These are phyloP conservation scores for Huso huso DNA, from an alignment of 2,797 vertebrate species.

Conservation along the genomic window DNA sequence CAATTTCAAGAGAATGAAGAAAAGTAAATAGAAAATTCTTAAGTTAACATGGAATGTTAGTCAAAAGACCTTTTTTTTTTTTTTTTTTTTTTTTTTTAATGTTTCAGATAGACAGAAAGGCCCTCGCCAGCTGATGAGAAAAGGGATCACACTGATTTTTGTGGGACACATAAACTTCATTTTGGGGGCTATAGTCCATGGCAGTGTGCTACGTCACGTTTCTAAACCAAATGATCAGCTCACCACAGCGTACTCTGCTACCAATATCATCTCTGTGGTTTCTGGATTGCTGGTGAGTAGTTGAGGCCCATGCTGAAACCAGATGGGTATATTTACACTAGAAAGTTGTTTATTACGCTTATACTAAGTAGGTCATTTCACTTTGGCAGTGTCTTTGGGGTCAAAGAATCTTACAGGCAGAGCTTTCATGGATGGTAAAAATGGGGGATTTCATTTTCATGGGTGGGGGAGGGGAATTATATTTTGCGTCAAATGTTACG, in stretches of 20 bases:
- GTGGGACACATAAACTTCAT: constrained; percentile 83
- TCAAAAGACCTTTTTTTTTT: too few species aligned
- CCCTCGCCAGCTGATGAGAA: constrained; percentile 69
- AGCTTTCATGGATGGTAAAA: too few species aligned
- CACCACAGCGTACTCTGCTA: constrained; percentile 68
- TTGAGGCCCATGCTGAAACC: not conserved
- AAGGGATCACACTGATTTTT: constrained; percentile 74
- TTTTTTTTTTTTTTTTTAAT: not conserved
- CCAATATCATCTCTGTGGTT: constrained; percentile 81
- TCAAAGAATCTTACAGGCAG: too few species aligned
- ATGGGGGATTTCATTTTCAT: too few species aligned
- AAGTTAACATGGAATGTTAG: not conserved
- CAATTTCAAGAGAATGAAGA: not conserved
- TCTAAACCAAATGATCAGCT: constrained; percentile 62
- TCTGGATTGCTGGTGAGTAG: constrained; percentile 79
- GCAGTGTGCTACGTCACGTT: constrained; percentile 79
- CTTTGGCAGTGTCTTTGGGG: not conserved
- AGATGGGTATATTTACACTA: not conserved
- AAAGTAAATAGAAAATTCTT: too few species aligned
- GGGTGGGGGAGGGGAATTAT: too few species aligned
- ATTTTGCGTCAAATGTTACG: too few species aligned
- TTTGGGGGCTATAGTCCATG: constrained; percentile 83
- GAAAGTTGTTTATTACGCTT: not conserved
- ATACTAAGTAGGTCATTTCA: not conserved
- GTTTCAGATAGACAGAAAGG: constrained; percentile 61